Evolutionary conservation across 2,888 invertebrate species (phyloP).

Genomic region (Mamestra brassicae): DNA sequence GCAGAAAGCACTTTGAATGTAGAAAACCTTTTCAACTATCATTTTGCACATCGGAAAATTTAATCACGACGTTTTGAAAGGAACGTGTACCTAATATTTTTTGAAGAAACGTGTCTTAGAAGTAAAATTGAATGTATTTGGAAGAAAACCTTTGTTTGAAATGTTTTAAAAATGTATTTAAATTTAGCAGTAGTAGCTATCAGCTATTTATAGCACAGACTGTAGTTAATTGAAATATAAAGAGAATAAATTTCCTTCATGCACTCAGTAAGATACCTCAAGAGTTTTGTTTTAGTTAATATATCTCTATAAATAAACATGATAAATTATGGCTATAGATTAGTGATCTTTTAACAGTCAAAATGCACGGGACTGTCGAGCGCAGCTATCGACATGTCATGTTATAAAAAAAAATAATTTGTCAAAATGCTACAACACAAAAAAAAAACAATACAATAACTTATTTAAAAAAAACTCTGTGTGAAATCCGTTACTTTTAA

Average conservation of each 20-base stretch:
- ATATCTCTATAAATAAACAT: too few relatives aligned
- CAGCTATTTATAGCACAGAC: not conserved
- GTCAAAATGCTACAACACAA: not conserved
- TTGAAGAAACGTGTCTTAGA: not conserved
- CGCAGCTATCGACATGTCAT: too few relatives aligned
- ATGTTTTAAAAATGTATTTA: not conserved
- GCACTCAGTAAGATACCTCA: not conserved
- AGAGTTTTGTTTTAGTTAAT: too few relatives aligned
- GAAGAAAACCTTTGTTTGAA: not conserved
- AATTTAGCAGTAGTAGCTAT: not conserved
- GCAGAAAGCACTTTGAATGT: not conserved
- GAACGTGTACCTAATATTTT: not conserved
- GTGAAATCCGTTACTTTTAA: not conserved
- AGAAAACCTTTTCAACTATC: slow-evolving; percentile 11
- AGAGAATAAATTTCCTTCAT: not conserved
- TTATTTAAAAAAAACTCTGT: not conserved
- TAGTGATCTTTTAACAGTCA: too few relatives aligned
- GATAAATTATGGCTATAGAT: too few relatives aligned
- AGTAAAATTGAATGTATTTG: not conserved
- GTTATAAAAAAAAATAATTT: too few relatives aligned
- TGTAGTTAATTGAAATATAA: not conserved
- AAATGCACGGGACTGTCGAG: too few relatives aligned
- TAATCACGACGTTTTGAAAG: not conserved
- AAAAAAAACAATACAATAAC: not conserved
- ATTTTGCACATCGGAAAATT: slow-evolving; percentile 14